Conservation (phyloP, 2,113 vertebrate genomes). For the Balaenoptera acutorostrata region DNA sequence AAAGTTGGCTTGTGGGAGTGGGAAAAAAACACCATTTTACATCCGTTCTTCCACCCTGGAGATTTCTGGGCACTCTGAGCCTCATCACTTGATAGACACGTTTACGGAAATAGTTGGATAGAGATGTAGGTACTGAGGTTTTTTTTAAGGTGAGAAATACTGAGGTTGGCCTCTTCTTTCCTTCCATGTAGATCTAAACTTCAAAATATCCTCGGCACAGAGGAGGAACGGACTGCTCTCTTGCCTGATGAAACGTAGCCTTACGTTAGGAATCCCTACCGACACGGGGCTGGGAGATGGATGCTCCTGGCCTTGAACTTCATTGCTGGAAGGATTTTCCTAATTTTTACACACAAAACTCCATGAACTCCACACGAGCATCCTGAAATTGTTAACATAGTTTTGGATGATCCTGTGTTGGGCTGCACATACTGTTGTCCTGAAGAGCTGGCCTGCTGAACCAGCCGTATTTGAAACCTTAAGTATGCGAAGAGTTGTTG, state of each 20-base stretch:
- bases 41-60: not conserved
- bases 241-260: conserved; percentile 67
- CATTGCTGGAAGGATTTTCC: not conserved
- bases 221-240: conserved; percentile 76
- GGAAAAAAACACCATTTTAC: not conserved
- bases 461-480: not conserved
- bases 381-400: conserved; percentile 2
- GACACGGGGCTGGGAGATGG: not conserved
- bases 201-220: conserved; percentile 45
- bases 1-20: not conserved
- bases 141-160: not conserved
- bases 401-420: conserved; percentile 19
- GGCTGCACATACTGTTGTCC: not conserved
- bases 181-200: conserved; percentile 64
- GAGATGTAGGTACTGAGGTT: not conserved
- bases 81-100: not conserved
- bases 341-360: not conserved
- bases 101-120: not conserved
- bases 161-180: not conserved
- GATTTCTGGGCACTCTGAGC: not conserved
- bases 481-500: not conserved
- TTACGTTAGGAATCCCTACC: not conserved
- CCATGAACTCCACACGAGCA: not conserved
- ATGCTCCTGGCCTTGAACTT: not conserved
- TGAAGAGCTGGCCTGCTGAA: not conserved